Evolutionary conservation across 1,140 invertebrate genomes (phyloP).

Genomic region (Aphaenogaster floridana): DNA sequence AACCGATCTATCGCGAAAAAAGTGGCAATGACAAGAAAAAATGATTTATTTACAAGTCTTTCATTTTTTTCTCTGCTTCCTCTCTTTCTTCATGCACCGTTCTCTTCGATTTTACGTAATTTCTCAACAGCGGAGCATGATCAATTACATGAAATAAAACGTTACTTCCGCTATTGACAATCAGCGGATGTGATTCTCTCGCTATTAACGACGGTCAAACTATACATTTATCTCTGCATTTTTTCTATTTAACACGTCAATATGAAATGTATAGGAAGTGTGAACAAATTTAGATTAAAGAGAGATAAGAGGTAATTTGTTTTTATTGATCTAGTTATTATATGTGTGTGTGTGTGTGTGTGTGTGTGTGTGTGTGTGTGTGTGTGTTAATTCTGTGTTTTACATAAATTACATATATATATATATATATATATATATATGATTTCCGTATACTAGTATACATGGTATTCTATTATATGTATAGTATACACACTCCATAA

Average conservation of each 20-base stretch:
- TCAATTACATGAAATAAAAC: constrained; percentile 33
- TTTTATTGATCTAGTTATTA: not conserved
- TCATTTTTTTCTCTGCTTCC: not conserved
- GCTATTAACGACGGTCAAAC: constrained; percentile 8
- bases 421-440: no score
- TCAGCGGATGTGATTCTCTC: constrained; percentile 13
- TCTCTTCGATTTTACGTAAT: constrained; percentile 64
- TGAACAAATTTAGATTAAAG: not conserved
- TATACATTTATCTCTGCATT: not conserved
- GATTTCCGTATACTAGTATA: no score
- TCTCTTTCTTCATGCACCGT: not conserved
- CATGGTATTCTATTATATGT: no score
- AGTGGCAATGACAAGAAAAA: constrained; percentile 9
- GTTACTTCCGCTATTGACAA: constrained; percentile 48
- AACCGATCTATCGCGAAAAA: not conserved
- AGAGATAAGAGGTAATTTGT: not conserved
- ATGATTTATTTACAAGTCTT: constrained; percentile 32
- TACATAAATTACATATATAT: no score
- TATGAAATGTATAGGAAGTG: not conserved
- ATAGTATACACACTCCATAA: no score
- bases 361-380: no score
- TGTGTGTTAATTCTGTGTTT: not conserved
- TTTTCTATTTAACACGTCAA: not conserved
- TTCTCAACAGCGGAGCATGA: not conserved
- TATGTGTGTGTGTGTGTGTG: not conserved